Conservation (phyloP, 2,797 vertebrate genomes). For the Pantherophis vulpinus region DNA sequence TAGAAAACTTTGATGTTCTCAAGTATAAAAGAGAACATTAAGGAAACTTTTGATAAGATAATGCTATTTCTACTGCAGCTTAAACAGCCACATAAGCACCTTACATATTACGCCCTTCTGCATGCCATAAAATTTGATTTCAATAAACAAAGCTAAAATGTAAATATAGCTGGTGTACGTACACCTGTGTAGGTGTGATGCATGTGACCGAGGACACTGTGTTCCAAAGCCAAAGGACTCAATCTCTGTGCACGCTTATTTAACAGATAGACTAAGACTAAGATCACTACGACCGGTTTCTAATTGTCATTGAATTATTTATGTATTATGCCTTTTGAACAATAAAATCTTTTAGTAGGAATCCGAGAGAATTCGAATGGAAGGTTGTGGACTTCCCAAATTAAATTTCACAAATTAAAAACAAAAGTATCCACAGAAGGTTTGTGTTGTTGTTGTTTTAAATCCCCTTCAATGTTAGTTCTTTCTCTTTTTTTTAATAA, state of each 20-base stretch:
- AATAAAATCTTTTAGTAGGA: conserved; percentile 7
- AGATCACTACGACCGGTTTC: not conserved
- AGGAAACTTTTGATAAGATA: conserved; percentile 41
- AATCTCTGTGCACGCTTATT: not conserved
- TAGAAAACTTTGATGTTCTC: conserved; percentile 20
- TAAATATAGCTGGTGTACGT: not conserved
- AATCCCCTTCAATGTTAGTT: not conserved
- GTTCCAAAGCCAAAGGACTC: conserved; percentile 22
- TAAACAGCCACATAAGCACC: conserved; percentile 36
- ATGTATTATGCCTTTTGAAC: conserved; percentile 6
- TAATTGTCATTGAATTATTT: not conserved
- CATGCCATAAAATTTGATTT: conserved; percentile 52
- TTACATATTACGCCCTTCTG: not conserved
- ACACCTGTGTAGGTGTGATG: conserved; percentile 7
- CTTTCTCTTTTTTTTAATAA: no score
- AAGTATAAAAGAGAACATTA: conserved; percentile 16
- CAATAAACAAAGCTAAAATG: conserved; percentile 41
- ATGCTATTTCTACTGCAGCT: conserved; percentile 29
- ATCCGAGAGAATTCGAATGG: conserved; percentile 30
- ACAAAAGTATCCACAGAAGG: conserved; percentile 47
- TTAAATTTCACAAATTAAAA: conserved; percentile 39
- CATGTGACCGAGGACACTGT: conserved; percentile 8
- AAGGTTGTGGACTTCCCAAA: conserved; percentile 29
- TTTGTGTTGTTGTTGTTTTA: not conserved
- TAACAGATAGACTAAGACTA: not conserved